Evolutionary conservation across 2,113 vertebrate genomes (phyloP), one percentile per base, ranked within the genome.

Genomic region (Vidua chalybeata): DNA sequence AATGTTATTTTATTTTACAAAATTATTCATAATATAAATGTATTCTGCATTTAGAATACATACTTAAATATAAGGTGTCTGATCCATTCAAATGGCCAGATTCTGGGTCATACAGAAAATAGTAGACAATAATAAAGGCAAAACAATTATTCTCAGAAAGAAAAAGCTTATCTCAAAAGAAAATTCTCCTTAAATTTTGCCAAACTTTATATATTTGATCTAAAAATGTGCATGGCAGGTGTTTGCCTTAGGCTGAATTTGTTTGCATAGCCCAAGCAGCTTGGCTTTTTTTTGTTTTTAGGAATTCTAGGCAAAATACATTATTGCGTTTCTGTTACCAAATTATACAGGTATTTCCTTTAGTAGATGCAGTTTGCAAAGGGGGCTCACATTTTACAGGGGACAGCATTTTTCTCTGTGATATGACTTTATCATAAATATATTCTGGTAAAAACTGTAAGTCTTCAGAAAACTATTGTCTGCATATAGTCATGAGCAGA

Each of bases 141-240:
- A 49, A 83, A 51, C 16, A 63, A 26, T 30, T 31, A 66, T 71
- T 26, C 11, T 45, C 10, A 61, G 19, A 30, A 39, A 43, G 22
- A 49, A 69, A 13, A 52, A 12, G 10, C 9, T 41, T 72, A 7
- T 69, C 66, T 81, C 61, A 64, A 61, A 87, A 71, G 11, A 94
- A 71, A 13, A 78, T 43, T 69, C 5, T 39, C 23, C 55, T 74
- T 41, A 31, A 59, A 84, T 89, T 92, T 90, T 81, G 46, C n/a
- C 81, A 78, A 68, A 95, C 35, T 89, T 84, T 64, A 58, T 66
- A 68, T 7, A 75, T 89, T 85, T 79, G 41, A 76, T 85, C 62
- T 88, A 76, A 95, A 93, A 94, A 54, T 87, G 37, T 49, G 6
- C 49, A 37, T 78, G 49, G 54, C 84, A 92, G 84, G 77, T 96